A percentile compares a stretch with the other conserved stretches of the same genome.
phyloP scores from a whole-genome alignment of 2,113 vertebrate genomes.

The Zapus hudsonius region DNA sequence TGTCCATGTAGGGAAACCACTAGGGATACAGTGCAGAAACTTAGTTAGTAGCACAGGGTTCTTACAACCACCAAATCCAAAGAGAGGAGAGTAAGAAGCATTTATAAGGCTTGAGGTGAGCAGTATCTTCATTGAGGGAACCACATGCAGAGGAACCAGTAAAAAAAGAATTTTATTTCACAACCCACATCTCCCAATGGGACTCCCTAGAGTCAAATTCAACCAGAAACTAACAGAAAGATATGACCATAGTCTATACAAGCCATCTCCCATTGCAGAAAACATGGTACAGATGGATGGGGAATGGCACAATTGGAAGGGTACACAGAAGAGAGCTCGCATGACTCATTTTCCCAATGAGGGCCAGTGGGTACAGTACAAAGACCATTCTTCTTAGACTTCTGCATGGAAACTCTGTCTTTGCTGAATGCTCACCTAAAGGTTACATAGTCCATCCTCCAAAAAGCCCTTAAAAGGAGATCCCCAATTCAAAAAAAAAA shows the following conservation, averaged over 20 bases:
- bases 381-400: background rate
- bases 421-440: background rate
- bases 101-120: background rate
- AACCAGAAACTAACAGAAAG: background rate
- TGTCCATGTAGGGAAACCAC: background rate
- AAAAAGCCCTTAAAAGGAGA: constrained; percentile 9
- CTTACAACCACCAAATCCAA: background rate
- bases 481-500: background rate
- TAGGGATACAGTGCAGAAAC: background rate
- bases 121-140: background rate
- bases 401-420: background rate
- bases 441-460: background rate
- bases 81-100: background rate
- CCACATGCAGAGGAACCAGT: background rate
- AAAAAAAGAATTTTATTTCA: background rate
- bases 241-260: background rate
- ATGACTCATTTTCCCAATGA: background rate
- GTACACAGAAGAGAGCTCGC: background rate
- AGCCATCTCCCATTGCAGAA: background rate
- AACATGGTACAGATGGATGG: background rate
- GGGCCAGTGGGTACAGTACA: background rate
- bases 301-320: background rate
- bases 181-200: background rate
- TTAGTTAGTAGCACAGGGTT: background rate
- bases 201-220: background rate